Conservation (phyloP, 2,888 invertebrate species). For the Nemoura dubitans region DNA sequence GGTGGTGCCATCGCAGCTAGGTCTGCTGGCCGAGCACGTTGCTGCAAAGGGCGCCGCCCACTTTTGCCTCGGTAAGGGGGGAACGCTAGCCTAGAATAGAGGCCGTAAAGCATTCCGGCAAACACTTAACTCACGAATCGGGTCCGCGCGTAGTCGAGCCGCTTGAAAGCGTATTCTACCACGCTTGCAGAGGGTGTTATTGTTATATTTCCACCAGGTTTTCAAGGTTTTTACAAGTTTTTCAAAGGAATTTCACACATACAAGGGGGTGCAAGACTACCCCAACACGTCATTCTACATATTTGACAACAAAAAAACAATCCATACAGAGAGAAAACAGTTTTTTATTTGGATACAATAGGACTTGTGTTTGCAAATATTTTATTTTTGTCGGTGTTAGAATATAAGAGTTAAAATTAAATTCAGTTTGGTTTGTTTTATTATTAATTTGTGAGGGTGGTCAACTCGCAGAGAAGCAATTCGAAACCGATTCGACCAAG, state of each 20-base stretch:
- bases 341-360: not conserved
- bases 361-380: not conserved
- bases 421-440: not conserved
- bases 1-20: not conserved
- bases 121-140: constrained; percentile 52
- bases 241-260: not conserved
- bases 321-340: not conserved
- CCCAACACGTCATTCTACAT: constrained; percentile 15
- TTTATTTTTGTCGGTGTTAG: not conserved
- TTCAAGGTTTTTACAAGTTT: not conserved
- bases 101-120: constrained; percentile 51
- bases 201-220: constrained; percentile 19
- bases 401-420: not conserved
- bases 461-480: not conserved
- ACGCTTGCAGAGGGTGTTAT: constrained; percentile 38
- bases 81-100: constrained; percentile 41
- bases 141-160: constrained; percentile 20
- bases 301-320: not conserved
- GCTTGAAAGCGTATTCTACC: constrained; percentile 36
- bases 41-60: constrained; percentile 30
- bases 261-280: constrained; percentile 20
- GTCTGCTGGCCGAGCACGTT: constrained; percentile 30
- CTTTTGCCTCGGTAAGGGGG: constrained; percentile 32
- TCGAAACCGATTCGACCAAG: not conserved
- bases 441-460: constrained; percentile 7